Conservation (phyloP, 2,888 invertebrate species). For the Agrochola litura region DNA sequence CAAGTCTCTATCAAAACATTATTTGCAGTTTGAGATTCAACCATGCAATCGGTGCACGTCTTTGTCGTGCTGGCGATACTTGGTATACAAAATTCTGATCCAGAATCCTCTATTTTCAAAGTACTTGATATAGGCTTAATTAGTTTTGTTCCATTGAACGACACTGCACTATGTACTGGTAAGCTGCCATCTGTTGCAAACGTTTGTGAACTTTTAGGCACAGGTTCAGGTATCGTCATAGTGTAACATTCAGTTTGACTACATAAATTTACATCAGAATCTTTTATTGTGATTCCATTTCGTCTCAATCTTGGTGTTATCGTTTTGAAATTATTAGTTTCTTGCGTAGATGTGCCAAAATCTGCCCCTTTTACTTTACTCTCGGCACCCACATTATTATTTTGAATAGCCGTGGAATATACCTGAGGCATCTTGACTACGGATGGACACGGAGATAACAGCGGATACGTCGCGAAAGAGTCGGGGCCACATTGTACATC, state of each 20-base stretch:
- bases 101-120: constrained; percentile 70
- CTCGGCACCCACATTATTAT: constrained; percentile 71
- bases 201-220: constrained; percentile 7
- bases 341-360: constrained; percentile 72
- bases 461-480: constrained; percentile 65
- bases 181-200: constrained; percentile 16
- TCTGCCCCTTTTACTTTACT: constrained; percentile 65
- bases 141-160: constrained; percentile 65
- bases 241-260: constrained; percentile 62
- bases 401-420: constrained; percentile 75
- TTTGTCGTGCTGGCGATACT: constrained; percentile 43
- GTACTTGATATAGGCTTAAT: constrained; percentile 68
- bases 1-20: constrained; percentile 61
- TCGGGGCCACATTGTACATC: constrained; percentile 87
- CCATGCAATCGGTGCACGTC: constrained; percentile 18
- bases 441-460: constrained; percentile 76
- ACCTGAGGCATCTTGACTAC: constrained; percentile 71
- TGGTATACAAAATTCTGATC: constrained; percentile 67
- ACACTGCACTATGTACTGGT: constrained; percentile 27
- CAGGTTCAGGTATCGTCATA: constrained; percentile 54
- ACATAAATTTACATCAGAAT: constrained; percentile 69
- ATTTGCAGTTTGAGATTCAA: constrained; percentile 59
- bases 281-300: constrained; percentile 76
- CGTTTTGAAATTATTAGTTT: constrained; percentile 58
- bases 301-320: constrained; percentile 68